A percentile compares a stretch with the other conserved stretches of the same genome.
Evolutionary conservation across 2,113 vertebrate genomes (phyloP).

Genomic region (Castor canadensis): DNA sequence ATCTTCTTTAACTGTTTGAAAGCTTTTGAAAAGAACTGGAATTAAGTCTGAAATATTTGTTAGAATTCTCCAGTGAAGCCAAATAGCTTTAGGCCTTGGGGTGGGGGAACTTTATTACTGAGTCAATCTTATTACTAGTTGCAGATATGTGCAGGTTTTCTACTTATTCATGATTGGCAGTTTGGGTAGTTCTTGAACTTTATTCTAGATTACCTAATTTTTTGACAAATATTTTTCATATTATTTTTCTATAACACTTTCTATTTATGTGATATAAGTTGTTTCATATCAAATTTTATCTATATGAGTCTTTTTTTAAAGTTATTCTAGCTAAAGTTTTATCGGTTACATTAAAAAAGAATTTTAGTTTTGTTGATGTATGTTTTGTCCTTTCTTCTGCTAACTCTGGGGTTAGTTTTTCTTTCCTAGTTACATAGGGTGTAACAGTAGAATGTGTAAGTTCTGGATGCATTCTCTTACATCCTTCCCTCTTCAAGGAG

Average conservation of each 20-base stretch:
- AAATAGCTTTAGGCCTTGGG: background rate
- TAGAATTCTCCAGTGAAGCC: background rate
- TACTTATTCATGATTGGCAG: background rate
- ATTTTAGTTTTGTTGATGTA: background rate
- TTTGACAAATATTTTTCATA: background rate
- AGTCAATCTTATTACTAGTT: background rate
- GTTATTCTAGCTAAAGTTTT: background rate
- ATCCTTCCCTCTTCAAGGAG: background rate
- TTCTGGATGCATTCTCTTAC: background rate
- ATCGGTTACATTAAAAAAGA: background rate
- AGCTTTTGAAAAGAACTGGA: background rate
- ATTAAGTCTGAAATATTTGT: background rate
- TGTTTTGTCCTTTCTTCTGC: background rate
- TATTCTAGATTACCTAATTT: background rate
- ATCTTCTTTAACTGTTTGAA: background rate
- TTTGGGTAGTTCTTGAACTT: background rate
- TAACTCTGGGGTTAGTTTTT: background rate
- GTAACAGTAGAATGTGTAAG: background rate
- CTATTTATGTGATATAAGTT: background rate
- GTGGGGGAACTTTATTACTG: background rate
- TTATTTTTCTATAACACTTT: background rate
- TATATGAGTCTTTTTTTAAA: background rate
- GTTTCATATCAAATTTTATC: background rate
- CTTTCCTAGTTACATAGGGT: background rate
- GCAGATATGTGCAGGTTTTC: background rate